Percentiles rank a stretch among this genome's conserved stretches.
Conservation (phyloP, 2,797 vertebrate genomes). For the Novumbra hubbsi region DNA sequence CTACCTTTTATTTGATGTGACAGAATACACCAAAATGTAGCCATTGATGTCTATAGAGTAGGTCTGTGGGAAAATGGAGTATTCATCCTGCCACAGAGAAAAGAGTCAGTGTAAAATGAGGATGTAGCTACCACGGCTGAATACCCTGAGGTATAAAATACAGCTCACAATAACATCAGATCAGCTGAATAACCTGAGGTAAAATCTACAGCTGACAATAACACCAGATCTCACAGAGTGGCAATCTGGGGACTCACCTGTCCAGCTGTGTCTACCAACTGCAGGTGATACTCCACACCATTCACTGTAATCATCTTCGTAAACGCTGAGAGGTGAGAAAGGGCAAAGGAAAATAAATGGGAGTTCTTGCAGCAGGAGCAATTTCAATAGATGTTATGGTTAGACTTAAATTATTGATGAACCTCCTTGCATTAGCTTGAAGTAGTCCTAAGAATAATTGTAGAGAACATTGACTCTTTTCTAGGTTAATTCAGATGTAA, state of each 20-base stretch:
- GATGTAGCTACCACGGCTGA: background rate
- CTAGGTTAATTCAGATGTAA: too few species aligned
- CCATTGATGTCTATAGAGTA: slow-evolving; percentile 99
- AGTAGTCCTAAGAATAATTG: too few species aligned
- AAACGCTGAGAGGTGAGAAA: slow-evolving; percentile 80
- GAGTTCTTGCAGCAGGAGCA: background rate
- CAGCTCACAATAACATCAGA: background rate
- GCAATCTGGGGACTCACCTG: slow-evolving; percentile 74
- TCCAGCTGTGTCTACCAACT: slow-evolving; percentile 97
- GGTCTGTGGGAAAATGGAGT: slow-evolving; percentile 99
- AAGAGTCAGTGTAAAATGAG: background rate
- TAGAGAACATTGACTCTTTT: too few species aligned
- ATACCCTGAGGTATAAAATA: background rate
- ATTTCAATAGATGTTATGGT: too few species aligned
- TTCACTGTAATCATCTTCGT: slow-evolving; percentile 98
- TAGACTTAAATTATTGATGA: too few species aligned
- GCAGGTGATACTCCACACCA: slow-evolving; percentile 97
- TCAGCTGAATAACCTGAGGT: too few species aligned
- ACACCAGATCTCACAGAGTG: background rate
- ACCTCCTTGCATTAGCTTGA: too few species aligned
- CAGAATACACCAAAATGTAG: slow-evolving; percentile 98
- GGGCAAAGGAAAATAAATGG: background rate
- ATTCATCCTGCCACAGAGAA: slow-evolving; percentile 84
- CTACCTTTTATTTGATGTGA: slow-evolving; percentile 94
- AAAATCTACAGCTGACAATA: background rate